Percentiles rank a stretch among this genome's conserved stretches.
Conservation (phyloP, 2,113 vertebrate genomes). For the Menura novaehollandiae region DNA sequence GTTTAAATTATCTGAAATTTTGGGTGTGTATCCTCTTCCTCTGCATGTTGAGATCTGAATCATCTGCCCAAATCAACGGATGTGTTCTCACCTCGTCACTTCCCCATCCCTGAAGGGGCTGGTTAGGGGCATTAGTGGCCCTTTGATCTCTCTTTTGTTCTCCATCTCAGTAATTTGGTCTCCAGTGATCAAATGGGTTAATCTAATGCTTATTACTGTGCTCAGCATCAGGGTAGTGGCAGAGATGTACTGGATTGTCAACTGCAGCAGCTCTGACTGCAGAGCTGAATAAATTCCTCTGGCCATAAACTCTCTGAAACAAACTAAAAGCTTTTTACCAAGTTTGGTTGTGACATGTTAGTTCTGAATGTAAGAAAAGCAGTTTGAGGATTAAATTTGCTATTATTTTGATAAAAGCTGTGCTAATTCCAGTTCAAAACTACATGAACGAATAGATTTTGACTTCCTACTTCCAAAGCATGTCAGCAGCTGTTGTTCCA, state of each 20-base stretch:
- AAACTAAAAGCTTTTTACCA: neutral
- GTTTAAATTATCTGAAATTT: neutral
- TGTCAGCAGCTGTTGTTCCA: neutral
- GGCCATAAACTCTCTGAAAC: neutral
- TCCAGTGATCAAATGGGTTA: neutral
- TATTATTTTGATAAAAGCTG: neutral
- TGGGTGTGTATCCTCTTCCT: conserved; percentile 23
- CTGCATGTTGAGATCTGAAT: conserved; percentile 38
- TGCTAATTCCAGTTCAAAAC: neutral
- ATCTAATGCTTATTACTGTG: neutral
- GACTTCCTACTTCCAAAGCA: neutral
- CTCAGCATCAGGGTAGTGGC: neutral
- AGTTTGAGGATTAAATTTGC: neutral
- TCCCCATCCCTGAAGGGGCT: conserved; percentile 5
- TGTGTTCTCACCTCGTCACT: neutral
- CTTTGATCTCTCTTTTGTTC: conserved; percentile 40
- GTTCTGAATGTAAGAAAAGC: neutral
- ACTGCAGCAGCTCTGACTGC: neutral
- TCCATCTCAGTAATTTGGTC: neutral
- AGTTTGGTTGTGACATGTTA: neutral
- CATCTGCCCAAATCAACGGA: neutral
- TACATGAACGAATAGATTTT: neutral
- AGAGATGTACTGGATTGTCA: neutral
- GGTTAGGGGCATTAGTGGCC: conserved; percentile 17
- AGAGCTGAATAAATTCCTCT: neutral